These are phyloP conservation scores for Lophotriccus pileatus DNA, from an alignment of 2,797 vertebrate species.

Conservation along the genomic window DNA sequence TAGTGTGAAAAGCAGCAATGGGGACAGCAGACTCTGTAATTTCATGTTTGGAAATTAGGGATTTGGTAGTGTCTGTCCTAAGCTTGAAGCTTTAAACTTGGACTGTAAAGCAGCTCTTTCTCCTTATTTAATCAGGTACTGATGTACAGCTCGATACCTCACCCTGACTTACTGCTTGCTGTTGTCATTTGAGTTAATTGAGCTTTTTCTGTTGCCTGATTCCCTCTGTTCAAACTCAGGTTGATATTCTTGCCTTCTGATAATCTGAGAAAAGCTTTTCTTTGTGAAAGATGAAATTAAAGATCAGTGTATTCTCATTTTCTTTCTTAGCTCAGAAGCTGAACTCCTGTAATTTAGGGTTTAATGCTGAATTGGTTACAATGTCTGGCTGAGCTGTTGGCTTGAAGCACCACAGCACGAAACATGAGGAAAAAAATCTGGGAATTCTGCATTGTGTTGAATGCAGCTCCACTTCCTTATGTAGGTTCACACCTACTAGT, in stretches of 20 bases:
- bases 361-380: neutral
- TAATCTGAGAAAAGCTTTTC: neutral
- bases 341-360: neutral
- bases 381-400: neutral
- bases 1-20: neutral
- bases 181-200: neutral
- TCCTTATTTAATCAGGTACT: accelerated
- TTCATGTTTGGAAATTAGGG: neutral
- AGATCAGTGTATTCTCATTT: neutral
- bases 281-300: neutral
- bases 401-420: neutral
- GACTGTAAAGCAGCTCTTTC: neutral
- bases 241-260: neutral
- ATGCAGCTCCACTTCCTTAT: neutral
- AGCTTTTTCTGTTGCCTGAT: neutral
- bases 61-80: neutral
- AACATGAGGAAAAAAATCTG: neutral
- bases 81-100: neutral
- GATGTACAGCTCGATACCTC: neutral
- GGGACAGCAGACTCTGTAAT: neutral
- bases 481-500: neutral
- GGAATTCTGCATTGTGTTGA: neutral
- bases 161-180: neutral
- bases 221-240: neutral
- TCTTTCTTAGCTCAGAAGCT: neutral